These are phyloP conservation scores for Platycnemis pennipes DNA, from an alignment of 2,888 invertebrate species.

Conservation along the genomic window DNA sequence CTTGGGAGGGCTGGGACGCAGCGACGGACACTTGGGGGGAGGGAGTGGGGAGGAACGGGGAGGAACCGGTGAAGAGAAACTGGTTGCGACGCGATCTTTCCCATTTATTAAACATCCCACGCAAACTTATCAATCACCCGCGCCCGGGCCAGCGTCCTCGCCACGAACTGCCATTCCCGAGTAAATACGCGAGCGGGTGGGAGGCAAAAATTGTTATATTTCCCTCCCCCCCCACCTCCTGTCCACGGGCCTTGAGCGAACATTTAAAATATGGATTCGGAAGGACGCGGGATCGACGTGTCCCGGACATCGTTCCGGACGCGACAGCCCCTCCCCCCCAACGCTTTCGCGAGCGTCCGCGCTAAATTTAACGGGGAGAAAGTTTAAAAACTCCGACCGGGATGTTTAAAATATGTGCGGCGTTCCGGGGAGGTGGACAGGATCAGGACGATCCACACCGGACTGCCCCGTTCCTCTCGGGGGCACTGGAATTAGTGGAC, in stretches of 20 bases:
- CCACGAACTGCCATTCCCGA: not conserved
- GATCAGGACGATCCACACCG: too few relatives aligned
- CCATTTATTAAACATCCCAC: slow-evolving; percentile 43
- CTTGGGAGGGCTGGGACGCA: too few relatives aligned
- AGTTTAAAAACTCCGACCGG: too few relatives aligned
- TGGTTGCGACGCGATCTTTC: not conserved
- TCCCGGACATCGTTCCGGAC: not conserved
- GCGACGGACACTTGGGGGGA: not conserved
- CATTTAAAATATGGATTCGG: not conserved
- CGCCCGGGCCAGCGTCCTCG: not conserved
- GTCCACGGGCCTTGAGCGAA: too few relatives aligned
- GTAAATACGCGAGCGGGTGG: not conserved
- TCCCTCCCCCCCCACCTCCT: not conserved
- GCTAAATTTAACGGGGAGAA: too few relatives aligned
- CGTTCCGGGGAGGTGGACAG: too few relatives aligned
- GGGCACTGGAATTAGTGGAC: too few relatives aligned
- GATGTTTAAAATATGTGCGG: too few relatives aligned
- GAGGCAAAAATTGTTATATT: not conserved
- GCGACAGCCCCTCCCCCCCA: not conserved
- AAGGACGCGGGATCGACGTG: too few relatives aligned
- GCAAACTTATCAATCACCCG: slow-evolving; percentile 30
- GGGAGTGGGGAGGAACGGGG: not conserved
- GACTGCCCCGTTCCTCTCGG: too few relatives aligned
- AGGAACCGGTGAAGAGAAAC: not conserved
- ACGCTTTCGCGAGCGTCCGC: too few relatives aligned